phyloP scores from a whole-genome alignment of 2,888 invertebrate species.

The Drosophila phalerata region DNA sequence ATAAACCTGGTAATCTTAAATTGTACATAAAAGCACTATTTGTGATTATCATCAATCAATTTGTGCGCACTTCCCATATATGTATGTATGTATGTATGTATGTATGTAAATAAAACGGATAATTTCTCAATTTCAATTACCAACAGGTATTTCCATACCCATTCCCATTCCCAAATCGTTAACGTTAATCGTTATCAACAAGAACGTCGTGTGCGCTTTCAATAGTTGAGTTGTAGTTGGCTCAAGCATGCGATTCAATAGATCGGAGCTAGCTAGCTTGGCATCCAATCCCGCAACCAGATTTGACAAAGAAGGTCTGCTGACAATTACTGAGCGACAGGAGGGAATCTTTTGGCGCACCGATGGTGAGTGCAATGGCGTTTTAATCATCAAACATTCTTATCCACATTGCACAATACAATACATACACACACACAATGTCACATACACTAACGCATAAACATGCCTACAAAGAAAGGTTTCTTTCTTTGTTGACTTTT shows the following conservation, averaged over 20 bases:
- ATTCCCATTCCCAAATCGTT: background rate
- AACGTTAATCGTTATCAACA: background rate
- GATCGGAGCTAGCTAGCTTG: constrained; percentile 93
- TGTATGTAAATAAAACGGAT: background rate
- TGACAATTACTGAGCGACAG: constrained; percentile 94
- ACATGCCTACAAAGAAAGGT: constrained; percentile 3
- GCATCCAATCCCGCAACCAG: constrained; percentile 94
- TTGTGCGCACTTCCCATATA: constrained; percentile 24
- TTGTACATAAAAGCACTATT: constrained; percentile 14
- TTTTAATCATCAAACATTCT: constrained; percentile 16
- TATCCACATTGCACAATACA: constrained; percentile 4
- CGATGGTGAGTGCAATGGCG: constrained; percentile 89
- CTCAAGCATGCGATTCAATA: constrained; percentile 93
- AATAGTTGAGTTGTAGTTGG: constrained; percentile 13
- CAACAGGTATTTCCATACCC: constrained; percentile 24
- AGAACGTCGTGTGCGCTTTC: background rate
- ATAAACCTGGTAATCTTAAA: constrained; percentile 1
- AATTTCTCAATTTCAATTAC: constrained; percentile 40
- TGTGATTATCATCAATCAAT: constrained; percentile 16
- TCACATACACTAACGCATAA: background rate
- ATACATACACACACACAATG: background rate
- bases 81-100: too few species aligned
- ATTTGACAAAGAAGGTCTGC: constrained; percentile 96
- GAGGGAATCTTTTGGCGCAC: constrained; percentile 96
- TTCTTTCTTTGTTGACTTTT: constrained; percentile 16